Evolutionary conservation across 1,140 invertebrate species (phyloP).

Genomic region (Lordiphosa mommai): DNA sequence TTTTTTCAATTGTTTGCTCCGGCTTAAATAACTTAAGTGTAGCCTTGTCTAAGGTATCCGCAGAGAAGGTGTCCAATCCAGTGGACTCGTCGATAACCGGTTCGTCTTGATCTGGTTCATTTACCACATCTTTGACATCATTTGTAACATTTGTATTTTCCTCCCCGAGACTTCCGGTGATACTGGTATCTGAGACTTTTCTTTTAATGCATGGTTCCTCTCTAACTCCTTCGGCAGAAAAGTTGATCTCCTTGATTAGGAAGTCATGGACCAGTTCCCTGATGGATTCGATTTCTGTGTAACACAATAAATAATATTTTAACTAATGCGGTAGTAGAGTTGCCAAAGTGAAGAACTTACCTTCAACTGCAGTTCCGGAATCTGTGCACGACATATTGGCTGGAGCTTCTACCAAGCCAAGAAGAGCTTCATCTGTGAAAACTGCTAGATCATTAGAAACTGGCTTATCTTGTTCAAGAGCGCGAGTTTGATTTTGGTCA

Average conservation of each 20-base stretch:
- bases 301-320: not conserved
- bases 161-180: not conserved
- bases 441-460: conserved; percentile 62
- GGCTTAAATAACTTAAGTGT: conserved; percentile 42
- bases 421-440: conserved; percentile 12
- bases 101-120: not conserved
- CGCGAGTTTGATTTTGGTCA: conserved; percentile 16
- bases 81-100: conserved; percentile 7
- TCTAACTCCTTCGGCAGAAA: conserved; percentile 5
- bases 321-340: too few species aligned
- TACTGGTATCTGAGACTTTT: conserved; percentile 18
- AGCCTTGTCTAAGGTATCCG: conserved; percentile 43
- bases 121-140: not conserved
- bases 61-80: conserved; percentile 14
- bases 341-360: conserved; percentile 17
- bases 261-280: conserved; percentile 31
- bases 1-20: conserved; percentile 58
- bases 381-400: not conserved
- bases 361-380: not conserved
- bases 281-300: conserved; percentile 8
- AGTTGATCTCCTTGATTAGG: conserved; percentile 35
- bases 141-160: not conserved
- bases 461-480: conserved; percentile 51
- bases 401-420: conserved; percentile 20
- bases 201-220: conserved; percentile 47